These are phyloP conservation scores for Nasonovia ribisnigri DNA, from an alignment of 2,888 invertebrate species.

Conservation along the genomic window DNA sequence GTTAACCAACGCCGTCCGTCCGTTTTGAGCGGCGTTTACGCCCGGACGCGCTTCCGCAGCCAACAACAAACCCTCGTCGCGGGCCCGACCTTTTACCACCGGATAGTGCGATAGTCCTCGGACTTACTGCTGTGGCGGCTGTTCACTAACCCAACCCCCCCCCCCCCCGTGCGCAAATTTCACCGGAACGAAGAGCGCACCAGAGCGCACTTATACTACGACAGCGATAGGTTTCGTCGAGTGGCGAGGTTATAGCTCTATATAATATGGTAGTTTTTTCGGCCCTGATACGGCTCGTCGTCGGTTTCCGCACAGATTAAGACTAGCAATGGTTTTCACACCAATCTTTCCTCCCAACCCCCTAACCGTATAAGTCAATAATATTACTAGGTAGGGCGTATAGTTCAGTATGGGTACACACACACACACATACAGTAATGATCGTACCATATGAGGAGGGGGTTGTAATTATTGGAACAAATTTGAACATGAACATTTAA, in stretches of 20 bases:
- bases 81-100: background rate
- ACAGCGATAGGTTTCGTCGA: background rate
- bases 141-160: background rate
- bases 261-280: background rate
- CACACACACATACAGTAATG: too few relatives aligned
- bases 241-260: background rate
- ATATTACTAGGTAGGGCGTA: too few relatives aligned
- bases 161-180: background rate
- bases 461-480: too few relatives aligned
- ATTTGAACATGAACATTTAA: too few relatives aligned
- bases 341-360: too few relatives aligned
- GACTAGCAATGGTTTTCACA: background rate
- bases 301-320: background rate
- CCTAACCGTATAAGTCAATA: too few relatives aligned
- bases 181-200: background rate
- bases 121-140: background rate
- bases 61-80: background rate
- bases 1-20: background rate
- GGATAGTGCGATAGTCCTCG: background rate
- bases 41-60: background rate
- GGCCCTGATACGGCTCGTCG: background rate
- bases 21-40: conserved; percentile 7
- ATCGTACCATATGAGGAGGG: too few relatives aligned
- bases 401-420: too few relatives aligned
- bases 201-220: background rate